phyloP scores from a whole-genome alignment of 2,888 invertebrate species.

The Calameuta idolon region DNA sequence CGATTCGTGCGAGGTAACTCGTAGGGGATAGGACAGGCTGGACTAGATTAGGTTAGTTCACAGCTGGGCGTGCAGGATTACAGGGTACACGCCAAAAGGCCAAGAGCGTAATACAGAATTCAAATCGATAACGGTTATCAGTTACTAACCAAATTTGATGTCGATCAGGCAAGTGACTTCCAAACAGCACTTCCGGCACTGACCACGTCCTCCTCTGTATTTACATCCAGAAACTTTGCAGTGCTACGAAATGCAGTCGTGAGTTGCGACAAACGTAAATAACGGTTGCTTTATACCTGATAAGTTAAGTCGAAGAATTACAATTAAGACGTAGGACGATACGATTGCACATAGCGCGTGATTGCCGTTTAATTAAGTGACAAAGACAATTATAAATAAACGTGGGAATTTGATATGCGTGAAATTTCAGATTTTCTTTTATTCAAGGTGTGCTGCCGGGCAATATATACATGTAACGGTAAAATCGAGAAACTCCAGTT shows the following conservation, averaged over 20 bases:
- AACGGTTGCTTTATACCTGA: neutral
- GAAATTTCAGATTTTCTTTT: neutral
- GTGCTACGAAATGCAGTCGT: neutral
- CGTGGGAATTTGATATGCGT: neutral
- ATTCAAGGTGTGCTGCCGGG: neutral
- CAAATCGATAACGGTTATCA: neutral
- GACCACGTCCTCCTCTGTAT: neutral
- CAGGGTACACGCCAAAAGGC: neutral
- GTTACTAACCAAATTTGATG: neutral
- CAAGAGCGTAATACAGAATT: neutral
- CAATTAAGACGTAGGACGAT: neutral
- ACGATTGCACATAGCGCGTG: neutral
- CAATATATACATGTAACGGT: neutral
- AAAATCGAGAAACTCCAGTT: neutral
- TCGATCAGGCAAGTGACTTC: neutral
- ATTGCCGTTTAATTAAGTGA: neutral
- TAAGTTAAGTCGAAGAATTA: neutral
- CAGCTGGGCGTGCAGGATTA: neutral
- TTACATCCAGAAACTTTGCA: neutral
- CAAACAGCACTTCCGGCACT: neutral
- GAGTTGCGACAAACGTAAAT: neutral
- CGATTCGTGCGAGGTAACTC: neutral
- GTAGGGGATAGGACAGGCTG: neutral
- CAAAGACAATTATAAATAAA: neutral
- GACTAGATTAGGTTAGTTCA: neutral